Base-by-base conservation (phyloP, 2,797 vertebrate genomes). In the Crax fasciolata region DNA sequence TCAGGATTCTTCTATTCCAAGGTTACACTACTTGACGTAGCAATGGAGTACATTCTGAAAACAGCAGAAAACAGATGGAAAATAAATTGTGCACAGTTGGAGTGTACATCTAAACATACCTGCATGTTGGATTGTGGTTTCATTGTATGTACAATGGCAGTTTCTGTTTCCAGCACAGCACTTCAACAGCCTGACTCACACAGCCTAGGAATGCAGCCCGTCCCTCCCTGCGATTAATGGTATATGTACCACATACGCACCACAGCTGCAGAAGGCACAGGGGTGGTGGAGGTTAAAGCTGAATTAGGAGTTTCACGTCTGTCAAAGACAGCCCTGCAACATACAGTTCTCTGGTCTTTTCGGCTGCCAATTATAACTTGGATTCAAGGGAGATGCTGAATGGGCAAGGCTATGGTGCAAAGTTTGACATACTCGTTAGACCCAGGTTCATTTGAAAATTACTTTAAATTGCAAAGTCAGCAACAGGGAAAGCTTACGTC, bases 1-100 rank as follows among this genome's bases (percentile, higher is more conserved):
- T 66, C 71, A 88, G 55, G 66, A 81, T 66, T 87, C 90, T 86
- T 85, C 79, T 67, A 72, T 54, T 93, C 55, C 74, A 95, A 91
- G 77, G 76, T 94, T 93, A 81, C 8, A 32, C 44, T 66, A 66
- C 20, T 44, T 75, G 18, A 82, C 81, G 75, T 73, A 86, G 74
- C 80, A 84, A 71, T 2, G 9, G 58, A 88, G 8, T 13, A 43
- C 32, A 19, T 63, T 68, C 81, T 83, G 35, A 68, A 83, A 93
- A 61, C 30, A 58, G 46, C 18, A 84, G 70, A 80, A 89, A 93
- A 83, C 30, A 78, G 61, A 88, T 13, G 23, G 62, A 80, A 89
- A 87, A 89, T 80, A 57, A 13, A 59, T 27, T 48, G 49, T 65
- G 75, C 49, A 71, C 75, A 54, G 75, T 23, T 85, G 75, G 61